Evolutionary conservation across 1,140 invertebrate species (phyloP).

Genomic region (Caerostris darwini): DNA sequence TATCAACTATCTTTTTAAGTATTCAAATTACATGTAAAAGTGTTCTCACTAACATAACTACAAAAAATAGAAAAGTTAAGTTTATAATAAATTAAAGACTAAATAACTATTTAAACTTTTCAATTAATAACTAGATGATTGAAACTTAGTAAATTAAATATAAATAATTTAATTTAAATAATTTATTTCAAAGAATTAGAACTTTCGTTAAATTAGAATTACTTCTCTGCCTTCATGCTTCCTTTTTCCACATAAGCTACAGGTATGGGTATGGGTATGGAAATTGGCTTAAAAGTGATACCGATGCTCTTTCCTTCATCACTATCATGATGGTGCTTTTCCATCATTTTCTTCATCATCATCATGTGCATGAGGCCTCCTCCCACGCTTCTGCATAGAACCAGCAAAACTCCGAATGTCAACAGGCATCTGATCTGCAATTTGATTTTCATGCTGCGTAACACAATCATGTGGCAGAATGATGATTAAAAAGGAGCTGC

Average conservation of each 20-base stretch:
- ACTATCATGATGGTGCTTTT: constrained; percentile 4
- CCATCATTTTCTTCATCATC: constrained; percentile 55
- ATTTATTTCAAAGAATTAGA: background rate
- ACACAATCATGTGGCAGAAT: background rate
- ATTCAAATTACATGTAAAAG: no score
- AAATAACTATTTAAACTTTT: no score
- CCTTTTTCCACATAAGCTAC: constrained; percentile 31
- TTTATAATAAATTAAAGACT: no score
- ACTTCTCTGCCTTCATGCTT: background rate
- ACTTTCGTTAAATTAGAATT: background rate
- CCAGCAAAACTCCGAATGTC: background rate
- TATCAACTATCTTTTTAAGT: no score
- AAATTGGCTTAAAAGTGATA: background rate
- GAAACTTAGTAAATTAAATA: no score
- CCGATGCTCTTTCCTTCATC: constrained; percentile 17
- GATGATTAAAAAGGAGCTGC: background rate
- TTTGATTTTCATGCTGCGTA: background rate
- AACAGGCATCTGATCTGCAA: background rate
- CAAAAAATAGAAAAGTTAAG: no score
- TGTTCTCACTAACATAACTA: no score
- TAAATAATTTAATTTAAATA: background rate
- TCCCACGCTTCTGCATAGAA: background rate
- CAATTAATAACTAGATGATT: no score
- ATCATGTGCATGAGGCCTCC: constrained; percentile 56
- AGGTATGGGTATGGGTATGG: constrained; percentile 47